Evolutionary conservation across 1,140 invertebrate genomes (phyloP).

Genomic region (Nautilus pompilius): DNA sequence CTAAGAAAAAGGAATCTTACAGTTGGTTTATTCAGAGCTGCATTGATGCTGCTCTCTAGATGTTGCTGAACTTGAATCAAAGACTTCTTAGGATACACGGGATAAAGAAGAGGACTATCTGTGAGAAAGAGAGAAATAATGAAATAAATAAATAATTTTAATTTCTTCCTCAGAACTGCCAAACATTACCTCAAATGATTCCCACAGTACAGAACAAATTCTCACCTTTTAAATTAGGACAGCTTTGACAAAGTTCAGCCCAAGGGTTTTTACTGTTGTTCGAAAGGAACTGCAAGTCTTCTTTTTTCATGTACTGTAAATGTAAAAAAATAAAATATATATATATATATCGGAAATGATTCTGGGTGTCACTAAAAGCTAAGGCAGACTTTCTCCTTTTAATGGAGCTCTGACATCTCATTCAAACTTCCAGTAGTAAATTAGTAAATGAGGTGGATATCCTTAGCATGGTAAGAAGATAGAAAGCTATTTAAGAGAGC

Average conservation of each 20-base stretch:
- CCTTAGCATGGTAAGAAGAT: no score
- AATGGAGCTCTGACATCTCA: no score
- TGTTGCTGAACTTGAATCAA: conserved; percentile 77
- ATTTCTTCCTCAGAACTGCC: background rate
- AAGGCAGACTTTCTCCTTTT: no score
- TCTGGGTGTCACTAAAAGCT: no score
- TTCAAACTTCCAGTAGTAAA: no score
- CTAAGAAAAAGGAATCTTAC: no score
- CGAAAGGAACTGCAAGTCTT: conserved; percentile 65
- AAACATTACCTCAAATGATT: background rate
- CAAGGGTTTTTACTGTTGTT: conserved; percentile 66
- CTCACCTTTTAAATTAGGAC: conserved; percentile 65
- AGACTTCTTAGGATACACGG: conserved; percentile 73
- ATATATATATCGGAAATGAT: no score
- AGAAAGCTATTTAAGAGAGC: no score
- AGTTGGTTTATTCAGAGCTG: conserved; percentile 71
- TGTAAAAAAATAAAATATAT: background rate
- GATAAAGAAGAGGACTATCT: conserved; percentile 69
- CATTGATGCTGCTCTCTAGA: conserved; percentile 66
- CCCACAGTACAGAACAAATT: background rate
- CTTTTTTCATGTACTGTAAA: conserved; percentile 74
- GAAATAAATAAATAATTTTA: background rate
- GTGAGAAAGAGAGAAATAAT: conserved; percentile 8
- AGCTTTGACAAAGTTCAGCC: conserved; percentile 72
- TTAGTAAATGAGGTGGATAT: no score